Conservation (phyloP, 2,113 vertebrate genomes). For the Psittacula cyanocephala region DNA sequence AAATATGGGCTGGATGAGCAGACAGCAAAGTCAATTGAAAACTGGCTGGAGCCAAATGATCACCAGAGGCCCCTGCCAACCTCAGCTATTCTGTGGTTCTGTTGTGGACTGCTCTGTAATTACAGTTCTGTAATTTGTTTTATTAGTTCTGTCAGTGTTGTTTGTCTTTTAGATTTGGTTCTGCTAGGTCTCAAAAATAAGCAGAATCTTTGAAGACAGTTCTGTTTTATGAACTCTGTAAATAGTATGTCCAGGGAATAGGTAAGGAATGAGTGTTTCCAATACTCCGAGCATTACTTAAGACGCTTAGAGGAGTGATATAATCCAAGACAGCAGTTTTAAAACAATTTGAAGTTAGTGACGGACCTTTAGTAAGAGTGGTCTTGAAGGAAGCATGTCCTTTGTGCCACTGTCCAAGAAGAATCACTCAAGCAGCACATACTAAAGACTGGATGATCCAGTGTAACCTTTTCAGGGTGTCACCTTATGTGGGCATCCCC, state of each 20-base stretch:
- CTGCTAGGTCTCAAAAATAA: neutral
- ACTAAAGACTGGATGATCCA: neutral
- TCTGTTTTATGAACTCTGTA: neutral
- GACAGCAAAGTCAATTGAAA: rapidly evolving
- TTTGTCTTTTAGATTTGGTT: neutral
- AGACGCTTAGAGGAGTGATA: neutral
- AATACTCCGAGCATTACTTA: neutral
- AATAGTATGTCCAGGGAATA: neutral
- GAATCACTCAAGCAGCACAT: neutral
- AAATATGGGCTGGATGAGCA: neutral
- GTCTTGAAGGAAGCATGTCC: neutral
- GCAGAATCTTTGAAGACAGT: neutral
- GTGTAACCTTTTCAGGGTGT: neutral
- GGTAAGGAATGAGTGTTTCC: neutral
- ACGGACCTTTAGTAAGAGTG: neutral
- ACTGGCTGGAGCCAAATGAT: neutral
- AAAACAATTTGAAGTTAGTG: neutral
- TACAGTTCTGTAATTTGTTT: neutral
- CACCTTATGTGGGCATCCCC: neutral
- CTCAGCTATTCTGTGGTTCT: neutral
- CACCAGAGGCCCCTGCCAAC: neutral
- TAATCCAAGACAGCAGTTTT: neutral
- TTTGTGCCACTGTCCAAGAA: neutral
- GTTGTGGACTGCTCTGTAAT: neutral
- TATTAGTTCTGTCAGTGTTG: neutral